Evolutionary conservation across 1,140 invertebrate genomes (phyloP), one percentile per base, ranked within the genome.

Genomic region (Yoshiicerus persimilis): DNA sequence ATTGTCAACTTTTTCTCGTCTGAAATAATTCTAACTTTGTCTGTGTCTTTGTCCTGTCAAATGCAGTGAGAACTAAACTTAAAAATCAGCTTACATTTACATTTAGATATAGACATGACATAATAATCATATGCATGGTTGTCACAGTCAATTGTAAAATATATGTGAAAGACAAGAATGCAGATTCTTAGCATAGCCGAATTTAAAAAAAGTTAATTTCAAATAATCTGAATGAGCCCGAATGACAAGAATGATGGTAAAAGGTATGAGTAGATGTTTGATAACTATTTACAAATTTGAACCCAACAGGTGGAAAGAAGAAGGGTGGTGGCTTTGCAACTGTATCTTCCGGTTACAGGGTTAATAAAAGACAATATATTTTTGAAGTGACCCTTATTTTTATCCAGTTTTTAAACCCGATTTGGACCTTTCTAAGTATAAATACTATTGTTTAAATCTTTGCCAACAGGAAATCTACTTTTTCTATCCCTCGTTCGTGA

Each of bases 321-420:
- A 92, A 92, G 88, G 92, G 92, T 84, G 91, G 91, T 84, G 92
- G 92, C 89, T 93, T 93, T 92, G 92, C 92, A 90, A 94, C 93
- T 47, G 93, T 94, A 66, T 94, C 93, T n/a, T 92, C 92, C 88
- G 89, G 91, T 64, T 92, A 93, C 90, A 91, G 91, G 90, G 83
- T 84, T 84, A 84, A 84, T 84, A 84, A 30, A 84, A 47, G 75
- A 80, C n/a, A 32, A 62, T 75, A 36, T 75, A 75, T 84, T n/a
- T 41, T 84, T 56, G 83, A 84, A 84, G 83, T 84, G 83, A 9
- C 83, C 83, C 83, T 84, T 84, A 23, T 84, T 10, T 47, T 75
- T 75, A 84, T 25, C 83, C 83, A 84, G 41, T 84, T 47, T 84
- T 38, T 10, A 32, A 56, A n/a, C 47, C 47, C 47, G 47, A 56